Percentiles rank a stretch among this genome's conserved stretches.
These are phyloP conservation scores for Yoshiicerus persimilis DNA, from an alignment of 1,140 invertebrate species.

Conservation along the genomic window DNA sequence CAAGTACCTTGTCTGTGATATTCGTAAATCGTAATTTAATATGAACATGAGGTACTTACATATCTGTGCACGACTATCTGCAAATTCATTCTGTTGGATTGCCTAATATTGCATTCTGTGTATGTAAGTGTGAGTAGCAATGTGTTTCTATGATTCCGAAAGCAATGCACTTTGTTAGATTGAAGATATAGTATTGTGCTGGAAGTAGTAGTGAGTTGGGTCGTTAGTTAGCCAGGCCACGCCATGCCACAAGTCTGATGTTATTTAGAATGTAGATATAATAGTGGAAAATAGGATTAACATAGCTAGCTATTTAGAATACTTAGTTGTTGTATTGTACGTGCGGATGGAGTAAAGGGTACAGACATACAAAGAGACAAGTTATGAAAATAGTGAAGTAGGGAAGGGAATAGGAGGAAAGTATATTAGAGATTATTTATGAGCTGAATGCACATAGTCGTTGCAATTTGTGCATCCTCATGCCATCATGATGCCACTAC, in stretches of 20 bases:
- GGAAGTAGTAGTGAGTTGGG: neutral
- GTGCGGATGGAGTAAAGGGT: neutral
- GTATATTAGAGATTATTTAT: neutral
- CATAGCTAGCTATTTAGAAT: neutral
- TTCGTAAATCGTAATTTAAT: neutral
- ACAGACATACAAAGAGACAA: neutral
- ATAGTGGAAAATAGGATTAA: neutral
- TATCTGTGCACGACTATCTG: neutral
- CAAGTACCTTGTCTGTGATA: neutral
- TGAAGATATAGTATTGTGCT: neutral
- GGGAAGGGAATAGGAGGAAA: neutral
- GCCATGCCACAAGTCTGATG: neutral
- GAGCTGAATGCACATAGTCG: neutral
- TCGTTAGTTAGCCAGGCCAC: neutral
- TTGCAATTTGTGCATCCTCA: slow-evolving; percentile 13
- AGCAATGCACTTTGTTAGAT: neutral
- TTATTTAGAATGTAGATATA: neutral
- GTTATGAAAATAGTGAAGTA: neutral
- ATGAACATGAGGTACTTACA: neutral
- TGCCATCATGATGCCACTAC: neutral
- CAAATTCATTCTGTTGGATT: neutral
- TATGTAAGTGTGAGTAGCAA: neutral
- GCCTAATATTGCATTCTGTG: neutral
- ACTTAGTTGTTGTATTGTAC: no score
- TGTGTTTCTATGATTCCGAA: neutral